Base-by-base conservation (phyloP, 2,797 vertebrate species). In the Staurois parvus region DNA sequence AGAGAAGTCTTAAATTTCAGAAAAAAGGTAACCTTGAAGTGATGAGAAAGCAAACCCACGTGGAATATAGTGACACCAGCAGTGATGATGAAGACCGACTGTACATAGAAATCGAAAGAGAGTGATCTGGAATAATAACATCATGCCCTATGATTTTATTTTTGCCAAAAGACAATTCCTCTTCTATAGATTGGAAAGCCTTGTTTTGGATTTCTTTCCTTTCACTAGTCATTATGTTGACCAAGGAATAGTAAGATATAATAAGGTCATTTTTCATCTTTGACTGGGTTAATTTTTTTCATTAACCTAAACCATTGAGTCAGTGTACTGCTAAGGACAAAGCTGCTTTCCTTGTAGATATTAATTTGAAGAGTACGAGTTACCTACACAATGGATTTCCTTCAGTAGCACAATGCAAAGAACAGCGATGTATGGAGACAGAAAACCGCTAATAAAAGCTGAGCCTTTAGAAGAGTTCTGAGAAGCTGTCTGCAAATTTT, bases 41-140 rank as follows among this genome's bases (percentile, higher is more conserved):
- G 64, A 91, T 93, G 90, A 93, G 90, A 81, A 95, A 92, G 70
- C 95, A 94, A 86, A 93, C 85, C 0, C 89, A 89, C 8, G 91
- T 94, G 76, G 93, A 95, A 66, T 90, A 93, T 0, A 93, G 94
- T 0, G 94, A 95, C 80, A 88, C 87, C n/a, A 95, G 94, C 85
- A 95, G 95, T 0, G 95, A 95, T 0, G 95, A 95, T 3, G 95
- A 95, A 85, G 94, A 95, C 37, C 91, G 94, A n/a, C 87, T 95
- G 0, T 90, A 95, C 70, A 95, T 95, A 88, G 95, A 95, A 84
- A 90, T 95, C 45, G 95, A 93, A 89, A 21, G 10, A 19, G 37
- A 45, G 2, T 45, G 40, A 45, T 72, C 13, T 62, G 37, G 32
- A 81, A n/a, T 32, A 81, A 10, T 29, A 11, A 24, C 8, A n/a